phyloP scores from a whole-genome alignment of 1,140 invertebrate genomes.

The Solenopsis invicta region DNA sequence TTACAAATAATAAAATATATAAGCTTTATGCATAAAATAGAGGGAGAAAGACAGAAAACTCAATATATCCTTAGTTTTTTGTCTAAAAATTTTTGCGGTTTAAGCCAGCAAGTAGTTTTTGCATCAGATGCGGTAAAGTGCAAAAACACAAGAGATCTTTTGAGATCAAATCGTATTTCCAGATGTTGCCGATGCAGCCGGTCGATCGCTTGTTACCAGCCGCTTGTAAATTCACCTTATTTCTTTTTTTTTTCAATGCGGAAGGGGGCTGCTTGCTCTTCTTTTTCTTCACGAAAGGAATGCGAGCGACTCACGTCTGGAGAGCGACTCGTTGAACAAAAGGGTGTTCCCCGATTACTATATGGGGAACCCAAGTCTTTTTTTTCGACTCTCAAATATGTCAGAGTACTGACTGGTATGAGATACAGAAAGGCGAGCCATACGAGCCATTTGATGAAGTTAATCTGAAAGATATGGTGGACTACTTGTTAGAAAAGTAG shows the following conservation, averaged over 20 bases:
- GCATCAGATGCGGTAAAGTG: background rate
- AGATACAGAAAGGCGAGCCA: background rate
- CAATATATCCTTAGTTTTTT: background rate
- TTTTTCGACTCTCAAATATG: slow-evolving; percentile 46
- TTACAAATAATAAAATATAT: too few species aligned
- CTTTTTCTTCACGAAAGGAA: slow-evolving; percentile 65
- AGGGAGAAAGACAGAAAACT: background rate
- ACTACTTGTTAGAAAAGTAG: background rate
- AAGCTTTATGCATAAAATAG: too few species aligned
- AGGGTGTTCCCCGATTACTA: slow-evolving; percentile 55
- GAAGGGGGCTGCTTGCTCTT: background rate
- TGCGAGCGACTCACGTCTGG: slow-evolving; percentile 68
- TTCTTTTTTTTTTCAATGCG: slow-evolving; percentile 31
- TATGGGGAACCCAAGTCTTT: slow-evolving; percentile 21
- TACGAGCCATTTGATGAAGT: background rate
- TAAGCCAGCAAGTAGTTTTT: background rate
- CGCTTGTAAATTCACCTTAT: slow-evolving; percentile 65
- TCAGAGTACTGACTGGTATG: slow-evolving; percentile 33
- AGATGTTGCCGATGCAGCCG: slow-evolving; percentile 56
- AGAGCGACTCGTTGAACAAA: slow-evolving; percentile 69
- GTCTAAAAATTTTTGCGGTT: background rate
- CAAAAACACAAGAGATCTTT: slow-evolving; percentile 21
- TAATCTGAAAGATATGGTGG: background rate
- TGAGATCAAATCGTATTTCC: slow-evolving; percentile 59
- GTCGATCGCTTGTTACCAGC: slow-evolving; percentile 61